phyloP scores from a whole-genome alignment of 2,888 invertebrate species.

The Brachylomia viminalis region DNA sequence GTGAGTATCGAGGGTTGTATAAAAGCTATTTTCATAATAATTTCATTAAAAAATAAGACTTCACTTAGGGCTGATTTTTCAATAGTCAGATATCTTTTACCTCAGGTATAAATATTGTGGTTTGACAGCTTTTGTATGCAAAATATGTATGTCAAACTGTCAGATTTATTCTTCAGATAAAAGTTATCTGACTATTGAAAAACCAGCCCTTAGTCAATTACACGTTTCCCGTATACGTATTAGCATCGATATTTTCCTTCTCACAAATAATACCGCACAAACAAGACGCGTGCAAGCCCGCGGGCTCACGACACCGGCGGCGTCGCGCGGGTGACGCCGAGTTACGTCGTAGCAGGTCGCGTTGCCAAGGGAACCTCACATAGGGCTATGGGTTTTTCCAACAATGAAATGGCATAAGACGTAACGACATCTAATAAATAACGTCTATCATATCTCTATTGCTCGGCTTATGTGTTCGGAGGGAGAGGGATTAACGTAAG shows the following conservation, averaged over 20 bases:
- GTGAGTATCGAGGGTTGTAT: too few relatives aligned
- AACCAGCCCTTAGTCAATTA: conserved; percentile 50
- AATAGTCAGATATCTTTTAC: too few relatives aligned
- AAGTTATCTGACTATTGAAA: too few relatives aligned
- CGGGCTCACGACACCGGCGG: conserved; percentile 14
- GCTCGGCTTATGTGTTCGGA: conserved; percentile 81
- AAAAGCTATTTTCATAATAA: not conserved
- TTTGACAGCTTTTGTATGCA: too few relatives aligned
- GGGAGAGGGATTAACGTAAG: conserved; percentile 85
- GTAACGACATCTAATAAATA: conserved; percentile 90
- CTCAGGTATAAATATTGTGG: too few relatives aligned
- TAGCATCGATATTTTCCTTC: conserved; percentile 17
- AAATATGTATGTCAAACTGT: too few relatives aligned
- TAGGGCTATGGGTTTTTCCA: conserved; percentile 82
- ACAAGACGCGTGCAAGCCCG: conserved; percentile 29
- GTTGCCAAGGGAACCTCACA: conserved; percentile 76
- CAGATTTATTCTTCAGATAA: too few relatives aligned
- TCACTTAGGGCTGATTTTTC: too few relatives aligned
- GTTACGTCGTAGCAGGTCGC: conserved; percentile 23
- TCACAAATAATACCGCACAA: conserved; percentile 19
- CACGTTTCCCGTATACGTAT: not conserved
- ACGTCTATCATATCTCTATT: conserved; percentile 90
- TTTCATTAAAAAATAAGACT: not conserved
- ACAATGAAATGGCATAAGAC: conserved; percentile 89
- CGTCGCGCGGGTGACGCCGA: conserved; percentile 16